Conservation (phyloP, 2,797 vertebrate species). For the Clangula hyemalis region DNA sequence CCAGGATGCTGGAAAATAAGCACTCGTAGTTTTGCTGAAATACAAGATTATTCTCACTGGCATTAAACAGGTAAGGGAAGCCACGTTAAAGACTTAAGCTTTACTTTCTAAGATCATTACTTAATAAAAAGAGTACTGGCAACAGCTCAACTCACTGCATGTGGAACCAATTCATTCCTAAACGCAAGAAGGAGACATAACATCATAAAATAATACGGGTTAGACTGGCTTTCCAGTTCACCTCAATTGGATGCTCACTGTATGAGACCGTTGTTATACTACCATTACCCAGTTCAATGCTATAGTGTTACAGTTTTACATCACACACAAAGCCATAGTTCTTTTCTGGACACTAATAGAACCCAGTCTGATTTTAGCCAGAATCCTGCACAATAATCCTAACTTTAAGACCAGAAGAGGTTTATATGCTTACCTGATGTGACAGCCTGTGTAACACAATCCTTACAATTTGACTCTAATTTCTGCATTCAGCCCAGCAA, state of each 20-base stretch:
- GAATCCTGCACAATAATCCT: background rate
- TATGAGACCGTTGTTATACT: background rate
- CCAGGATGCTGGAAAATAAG: conserved; percentile 65
- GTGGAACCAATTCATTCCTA: conserved; percentile 19
- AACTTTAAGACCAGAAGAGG: background rate
- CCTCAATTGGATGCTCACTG: background rate
- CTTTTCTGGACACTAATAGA: background rate
- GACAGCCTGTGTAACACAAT: background rate
- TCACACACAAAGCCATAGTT: background rate
- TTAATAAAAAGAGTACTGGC: background rate
- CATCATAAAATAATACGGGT: background rate
- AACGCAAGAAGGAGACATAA: background rate
- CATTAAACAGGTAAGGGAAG: background rate
- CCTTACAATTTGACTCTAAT: background rate
- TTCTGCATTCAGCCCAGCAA: background rate
- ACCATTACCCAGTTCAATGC: background rate
- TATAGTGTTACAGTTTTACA: background rate
- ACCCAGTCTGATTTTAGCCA: background rate
- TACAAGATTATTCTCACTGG: conserved; percentile 35
- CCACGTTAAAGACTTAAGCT: conserved; percentile 55
- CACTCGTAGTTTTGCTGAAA: conserved; percentile 46
- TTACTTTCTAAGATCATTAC: background rate
- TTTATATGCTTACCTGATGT: background rate
- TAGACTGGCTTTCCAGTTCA: background rate
- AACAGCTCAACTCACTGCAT: background rate